Conservation (phyloP, 2,797 vertebrate species). For the Sphenodon punctatus region DNA sequence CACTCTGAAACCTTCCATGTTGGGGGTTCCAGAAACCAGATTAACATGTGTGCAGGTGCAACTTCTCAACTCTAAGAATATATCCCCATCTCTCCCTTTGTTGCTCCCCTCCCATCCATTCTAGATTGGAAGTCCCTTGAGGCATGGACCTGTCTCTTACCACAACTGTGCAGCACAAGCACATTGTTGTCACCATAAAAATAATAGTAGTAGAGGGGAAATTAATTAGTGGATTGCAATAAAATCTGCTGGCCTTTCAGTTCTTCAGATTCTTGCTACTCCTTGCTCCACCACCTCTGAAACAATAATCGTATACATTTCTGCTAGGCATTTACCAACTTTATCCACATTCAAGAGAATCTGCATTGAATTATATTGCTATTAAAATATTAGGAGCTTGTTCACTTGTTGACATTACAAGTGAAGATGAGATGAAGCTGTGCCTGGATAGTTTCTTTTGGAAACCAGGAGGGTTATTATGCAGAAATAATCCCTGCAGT, state of each 20-base stretch:
- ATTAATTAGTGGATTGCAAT: background rate
- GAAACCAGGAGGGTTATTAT: conserved; percentile 19
- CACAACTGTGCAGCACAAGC: background rate
- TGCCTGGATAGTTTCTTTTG: background rate
- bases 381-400: background rate
- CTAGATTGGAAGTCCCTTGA: too few relatives aligned
- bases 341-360: background rate
- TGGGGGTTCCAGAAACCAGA: too few relatives aligned
- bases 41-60: too few relatives aligned
- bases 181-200: background rate
- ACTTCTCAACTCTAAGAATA: too few relatives aligned
- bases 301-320: background rate
- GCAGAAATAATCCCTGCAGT: conserved; percentile 20
- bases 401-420: conserved; percentile 33
- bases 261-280: background rate
- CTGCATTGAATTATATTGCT: background rate
- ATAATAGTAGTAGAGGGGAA: background rate
- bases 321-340: background rate
- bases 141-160: too few relatives aligned
- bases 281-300: conserved; percentile 14
- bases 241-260: background rate
- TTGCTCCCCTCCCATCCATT: too few relatives aligned
- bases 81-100: too few relatives aligned
- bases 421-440: conserved; percentile 10
- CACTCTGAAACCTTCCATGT: too few relatives aligned